These are phyloP conservation scores for Opisthocomus hoazin DNA, from an alignment of 2,113 vertebrate genomes.

Conservation along the genomic window DNA sequence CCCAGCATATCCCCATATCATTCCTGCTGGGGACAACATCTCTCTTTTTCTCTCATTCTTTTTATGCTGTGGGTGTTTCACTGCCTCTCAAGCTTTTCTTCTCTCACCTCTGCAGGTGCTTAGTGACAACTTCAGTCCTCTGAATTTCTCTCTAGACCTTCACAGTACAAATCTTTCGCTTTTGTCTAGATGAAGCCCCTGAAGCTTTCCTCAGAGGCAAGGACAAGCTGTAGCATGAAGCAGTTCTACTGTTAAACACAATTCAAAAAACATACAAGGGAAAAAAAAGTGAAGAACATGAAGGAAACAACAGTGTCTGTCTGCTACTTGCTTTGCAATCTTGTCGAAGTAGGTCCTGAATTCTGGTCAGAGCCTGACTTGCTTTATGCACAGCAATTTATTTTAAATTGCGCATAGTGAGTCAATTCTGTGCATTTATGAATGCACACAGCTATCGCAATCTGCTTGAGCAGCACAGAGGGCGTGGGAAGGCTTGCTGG, in stretches of 20 bases:
- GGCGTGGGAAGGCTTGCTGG: background rate
- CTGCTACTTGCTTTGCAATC: background rate
- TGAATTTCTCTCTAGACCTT: background rate
- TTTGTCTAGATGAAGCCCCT: constrained; percentile 5
- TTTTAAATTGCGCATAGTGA: background rate
- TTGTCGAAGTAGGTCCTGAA: background rate
- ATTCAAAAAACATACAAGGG: background rate
- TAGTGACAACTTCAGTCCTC: background rate
- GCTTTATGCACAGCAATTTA: background rate
- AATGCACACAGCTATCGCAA: background rate
- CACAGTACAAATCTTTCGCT: background rate
- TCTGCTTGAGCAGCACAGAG: background rate
- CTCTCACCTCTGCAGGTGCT: background rate
- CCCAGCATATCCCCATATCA: background rate
- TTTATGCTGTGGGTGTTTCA: background rate
- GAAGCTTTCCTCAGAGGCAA: constrained; percentile 8
- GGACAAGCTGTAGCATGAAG: background rate
- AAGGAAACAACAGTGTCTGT: background rate
- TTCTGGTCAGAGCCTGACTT: background rate
- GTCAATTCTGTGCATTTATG: background rate
- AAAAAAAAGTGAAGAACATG: background rate
- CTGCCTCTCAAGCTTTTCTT: background rate
- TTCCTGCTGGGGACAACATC: background rate
- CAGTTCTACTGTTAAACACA: background rate
- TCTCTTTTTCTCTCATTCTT: background rate